phyloP scores from a whole-genome alignment of 2,797 vertebrate genomes.

The Gymnopithys bicolor region DNA sequence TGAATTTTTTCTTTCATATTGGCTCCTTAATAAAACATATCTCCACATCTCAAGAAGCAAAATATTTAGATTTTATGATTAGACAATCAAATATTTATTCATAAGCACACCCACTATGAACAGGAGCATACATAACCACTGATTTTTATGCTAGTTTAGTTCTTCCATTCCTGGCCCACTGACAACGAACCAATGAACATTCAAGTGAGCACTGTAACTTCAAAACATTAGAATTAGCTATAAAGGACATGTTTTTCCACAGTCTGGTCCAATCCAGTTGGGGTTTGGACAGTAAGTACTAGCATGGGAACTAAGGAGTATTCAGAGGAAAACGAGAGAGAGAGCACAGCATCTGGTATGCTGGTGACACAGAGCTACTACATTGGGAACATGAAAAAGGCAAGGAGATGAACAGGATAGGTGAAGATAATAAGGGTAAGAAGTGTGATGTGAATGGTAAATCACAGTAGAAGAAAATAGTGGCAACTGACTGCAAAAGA shows the following conservation, averaged over 20 bases:
- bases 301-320: not conserved
- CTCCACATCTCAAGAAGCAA: not conserved
- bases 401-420: not conserved
- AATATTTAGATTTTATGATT: not conserved
- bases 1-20: not conserved
- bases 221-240: not conserved
- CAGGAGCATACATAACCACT: not conserved
- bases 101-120: not conserved
- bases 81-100: conserved; percentile 23
- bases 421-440: not conserved
- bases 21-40: not conserved
- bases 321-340: not conserved
- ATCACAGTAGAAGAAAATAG: not conserved
- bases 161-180: not conserved
- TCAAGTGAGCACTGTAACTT: not conserved
- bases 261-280: not conserved
- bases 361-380: not conserved
- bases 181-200: not conserved
- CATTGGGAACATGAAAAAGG: not conserved
- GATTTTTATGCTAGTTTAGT: not conserved
- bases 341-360: not conserved
- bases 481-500: conserved; percentile 1
- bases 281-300: not conserved
- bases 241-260: not conserved
- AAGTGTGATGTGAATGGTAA: not conserved